Conservation (phyloP, 2,888 invertebrate genomes). For the Cephus sareptanus region DNA sequence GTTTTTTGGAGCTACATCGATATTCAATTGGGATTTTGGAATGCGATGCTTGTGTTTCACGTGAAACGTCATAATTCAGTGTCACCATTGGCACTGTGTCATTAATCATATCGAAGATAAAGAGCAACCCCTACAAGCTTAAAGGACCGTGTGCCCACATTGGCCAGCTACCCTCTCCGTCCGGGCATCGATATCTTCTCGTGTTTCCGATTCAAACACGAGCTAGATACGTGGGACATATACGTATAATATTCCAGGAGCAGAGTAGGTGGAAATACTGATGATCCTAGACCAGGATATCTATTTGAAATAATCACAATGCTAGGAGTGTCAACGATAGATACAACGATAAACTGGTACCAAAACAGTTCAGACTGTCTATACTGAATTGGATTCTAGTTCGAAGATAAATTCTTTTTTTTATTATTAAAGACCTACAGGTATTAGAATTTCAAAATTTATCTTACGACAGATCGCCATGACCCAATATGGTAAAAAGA, state of each 20-base stretch:
- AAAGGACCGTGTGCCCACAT: not conserved
- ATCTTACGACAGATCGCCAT: not conserved
- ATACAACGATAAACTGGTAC: not conserved
- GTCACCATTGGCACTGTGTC: conserved; percentile 12
- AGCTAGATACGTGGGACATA: not conserved
- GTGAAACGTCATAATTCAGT: conserved; percentile 23
- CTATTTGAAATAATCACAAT: not conserved
- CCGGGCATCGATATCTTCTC: not conserved
- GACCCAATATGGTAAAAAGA: not conserved
- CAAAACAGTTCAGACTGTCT: not conserved
- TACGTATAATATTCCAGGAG: not conserved
- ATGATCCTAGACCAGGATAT: not conserved
- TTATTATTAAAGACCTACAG: not conserved
- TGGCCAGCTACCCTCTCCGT: not conserved
- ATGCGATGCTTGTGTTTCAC: conserved; percentile 17
- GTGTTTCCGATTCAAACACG: not conserved
- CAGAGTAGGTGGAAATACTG: not conserved
- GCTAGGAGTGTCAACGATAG: not conserved
- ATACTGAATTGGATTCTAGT: not conserved
- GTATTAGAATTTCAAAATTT: not conserved
- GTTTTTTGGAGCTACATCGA: not conserved
- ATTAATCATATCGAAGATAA: conserved; percentile 23
- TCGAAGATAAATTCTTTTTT: not conserved
- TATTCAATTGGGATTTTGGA: conserved; percentile 12
- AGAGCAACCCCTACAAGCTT: conserved; percentile 18